phyloP scores from a whole-genome alignment of 2,888 invertebrate species.

The Meiosimyza decipiens region DNA sequence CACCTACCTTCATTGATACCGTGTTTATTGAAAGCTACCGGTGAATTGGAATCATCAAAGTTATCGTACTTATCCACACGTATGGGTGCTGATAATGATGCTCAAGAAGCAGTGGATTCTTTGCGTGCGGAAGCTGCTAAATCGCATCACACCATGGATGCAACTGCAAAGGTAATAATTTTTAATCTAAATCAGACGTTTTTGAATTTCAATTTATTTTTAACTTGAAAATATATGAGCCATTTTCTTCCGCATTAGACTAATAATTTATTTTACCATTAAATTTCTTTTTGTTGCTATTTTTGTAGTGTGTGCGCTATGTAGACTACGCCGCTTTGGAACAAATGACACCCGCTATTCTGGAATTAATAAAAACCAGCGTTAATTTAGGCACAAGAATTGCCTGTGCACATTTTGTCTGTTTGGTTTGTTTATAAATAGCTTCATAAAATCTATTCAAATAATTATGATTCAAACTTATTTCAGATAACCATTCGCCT shows the following conservation, averaged over 20 bases:
- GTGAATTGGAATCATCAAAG: conserved; percentile 84
- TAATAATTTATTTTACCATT: not conserved
- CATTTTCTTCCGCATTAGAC: not conserved
- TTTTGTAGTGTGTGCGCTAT: conserved; percentile 72
- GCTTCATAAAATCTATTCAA: no score
- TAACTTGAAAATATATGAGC: not conserved
- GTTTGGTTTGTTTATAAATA: conserved; percentile 68
- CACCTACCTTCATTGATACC: conserved; percentile 85
- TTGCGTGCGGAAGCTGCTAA: conserved; percentile 84
- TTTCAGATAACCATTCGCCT: conserved; percentile 67
- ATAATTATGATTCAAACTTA: not conserved
- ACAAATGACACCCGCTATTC: conserved; percentile 81
- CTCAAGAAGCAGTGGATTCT: conserved; percentile 82
- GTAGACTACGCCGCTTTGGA: conserved; percentile 82
- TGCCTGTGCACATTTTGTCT: conserved; percentile 82
- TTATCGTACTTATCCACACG: conserved; percentile 84
- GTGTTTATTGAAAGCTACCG: conserved; percentile 85
- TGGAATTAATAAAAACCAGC: conserved; percentile 84
- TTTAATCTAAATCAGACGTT: no score
- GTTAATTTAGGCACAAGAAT: conserved; percentile 87
- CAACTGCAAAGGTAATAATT: conserved; percentile 77
- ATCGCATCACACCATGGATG: conserved; percentile 88
- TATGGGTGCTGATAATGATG: conserved; percentile 75
- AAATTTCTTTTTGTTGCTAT: conserved; percentile 1
- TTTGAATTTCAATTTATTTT: no score